A percentile compares a stretch with the other conserved stretches of the same genome.
Evolutionary conservation across 2,113 vertebrate genomes (phyloP).

Genomic region (Ceyx margarethae): DNA sequence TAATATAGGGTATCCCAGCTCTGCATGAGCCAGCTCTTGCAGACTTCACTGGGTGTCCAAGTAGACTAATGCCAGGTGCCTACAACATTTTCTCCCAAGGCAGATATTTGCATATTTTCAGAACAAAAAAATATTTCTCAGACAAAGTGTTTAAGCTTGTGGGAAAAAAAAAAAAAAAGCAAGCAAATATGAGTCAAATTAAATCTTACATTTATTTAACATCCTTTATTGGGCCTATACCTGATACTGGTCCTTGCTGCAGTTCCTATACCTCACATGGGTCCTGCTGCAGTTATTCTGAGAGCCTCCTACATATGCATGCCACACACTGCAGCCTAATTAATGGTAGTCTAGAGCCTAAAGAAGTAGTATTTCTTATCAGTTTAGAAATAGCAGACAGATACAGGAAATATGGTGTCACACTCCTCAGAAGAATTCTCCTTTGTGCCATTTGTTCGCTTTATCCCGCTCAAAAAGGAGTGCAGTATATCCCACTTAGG

Average conservation of each 20-base stretch:
- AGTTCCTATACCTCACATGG: neutral
- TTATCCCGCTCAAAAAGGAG: constrained; percentile 37
- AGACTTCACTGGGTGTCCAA: neutral
- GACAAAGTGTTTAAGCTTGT: neutral
- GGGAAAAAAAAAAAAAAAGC: neutral
- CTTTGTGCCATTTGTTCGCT: constrained; percentile 56
- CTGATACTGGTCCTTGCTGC: neutral
- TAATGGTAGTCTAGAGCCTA: constrained; percentile 51
- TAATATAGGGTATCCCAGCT: neutral
- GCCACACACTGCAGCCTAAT: neutral
- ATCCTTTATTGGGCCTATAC: neutral
- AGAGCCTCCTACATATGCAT: neutral
- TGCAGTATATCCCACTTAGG: neutral
- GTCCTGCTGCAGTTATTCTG: neutral
- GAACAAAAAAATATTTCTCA: neutral
- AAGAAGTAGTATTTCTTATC: constrained; percentile 54
- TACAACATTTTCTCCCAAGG: rapidly evolving
- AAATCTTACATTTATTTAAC: neutral
- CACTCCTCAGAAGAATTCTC: constrained; percentile 41
- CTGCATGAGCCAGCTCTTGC: neutral
- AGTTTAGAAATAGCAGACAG: constrained; percentile 62
- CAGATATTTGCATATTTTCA: neutral
- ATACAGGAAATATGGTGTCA: constrained; percentile 48
- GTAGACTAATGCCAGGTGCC: neutral
- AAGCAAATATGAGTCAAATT: neutral